These are phyloP conservation scores for Nemopilema nomurai DNA, from an alignment of 30 jellyfish, hydroid and myxozoan species.

Conservation along the genomic window DNA sequence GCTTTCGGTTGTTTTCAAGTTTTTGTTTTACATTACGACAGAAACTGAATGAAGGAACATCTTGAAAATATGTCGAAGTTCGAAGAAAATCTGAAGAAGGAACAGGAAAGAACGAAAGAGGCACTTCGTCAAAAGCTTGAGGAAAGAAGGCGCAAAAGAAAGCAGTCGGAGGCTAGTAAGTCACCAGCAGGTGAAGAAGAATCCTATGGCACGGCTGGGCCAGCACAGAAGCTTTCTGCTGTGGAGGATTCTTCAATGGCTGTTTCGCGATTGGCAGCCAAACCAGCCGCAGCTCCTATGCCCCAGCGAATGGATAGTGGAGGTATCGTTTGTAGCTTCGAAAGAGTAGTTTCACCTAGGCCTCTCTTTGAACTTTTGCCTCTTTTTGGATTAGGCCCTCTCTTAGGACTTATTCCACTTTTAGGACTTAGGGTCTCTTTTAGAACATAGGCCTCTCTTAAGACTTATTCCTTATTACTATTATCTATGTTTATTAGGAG, in stretches of 20 bases:
- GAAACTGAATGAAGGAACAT: conserved; percentile 91
- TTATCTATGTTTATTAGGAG: too few relatives aligned
- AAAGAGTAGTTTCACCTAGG: not conserved
- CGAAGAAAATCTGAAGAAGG: conserved; percentile 81
- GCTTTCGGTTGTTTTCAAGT: not conserved
- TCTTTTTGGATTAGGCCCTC: not conserved
- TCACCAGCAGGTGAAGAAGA: conserved; percentile 42
- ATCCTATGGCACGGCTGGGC: conserved; percentile 16
- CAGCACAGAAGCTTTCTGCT: conserved; percentile 31
- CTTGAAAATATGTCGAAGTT: conserved; percentile 81
- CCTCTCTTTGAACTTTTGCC: not conserved
- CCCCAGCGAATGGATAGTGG: conserved; percentile 2
- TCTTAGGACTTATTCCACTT: too few relatives aligned
- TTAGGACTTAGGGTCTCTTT: too few relatives aligned
- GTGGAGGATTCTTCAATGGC: conserved; percentile 51
- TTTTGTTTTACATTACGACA: not conserved
- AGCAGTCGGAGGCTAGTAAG: conserved; percentile 60
- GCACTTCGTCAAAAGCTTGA: conserved; percentile 83
- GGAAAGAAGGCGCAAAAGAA: conserved; percentile 79
- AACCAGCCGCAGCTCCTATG: not conserved
- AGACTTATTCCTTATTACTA: too few relatives aligned
- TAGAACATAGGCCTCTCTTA: too few relatives aligned
- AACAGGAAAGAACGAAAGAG: conserved; percentile 93
- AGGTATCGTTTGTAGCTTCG: not conserved
- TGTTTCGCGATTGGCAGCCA: conserved; percentile 22